These are phyloP conservation scores for Pollicipes pollicipes DNA, from an alignment of 1,140 invertebrate genomes.

Conservation along the genomic window DNA sequence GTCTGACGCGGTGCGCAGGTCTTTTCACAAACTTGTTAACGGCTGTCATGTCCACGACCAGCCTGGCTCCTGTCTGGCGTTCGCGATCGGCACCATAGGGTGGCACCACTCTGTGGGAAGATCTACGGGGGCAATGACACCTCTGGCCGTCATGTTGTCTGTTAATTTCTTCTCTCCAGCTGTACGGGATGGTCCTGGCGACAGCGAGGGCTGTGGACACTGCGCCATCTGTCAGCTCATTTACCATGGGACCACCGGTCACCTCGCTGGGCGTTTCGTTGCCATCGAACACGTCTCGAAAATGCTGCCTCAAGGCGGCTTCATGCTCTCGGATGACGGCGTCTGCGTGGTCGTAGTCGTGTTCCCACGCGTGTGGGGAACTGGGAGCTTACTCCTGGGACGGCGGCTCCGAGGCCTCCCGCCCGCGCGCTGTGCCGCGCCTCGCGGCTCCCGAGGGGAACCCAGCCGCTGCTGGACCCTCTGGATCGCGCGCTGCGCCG, in stretches of 20 bases:
- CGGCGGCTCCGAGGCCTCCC: no score
- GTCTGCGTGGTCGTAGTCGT: background rate
- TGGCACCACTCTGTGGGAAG: constrained; percentile 12
- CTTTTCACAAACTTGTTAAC: constrained; percentile 21
- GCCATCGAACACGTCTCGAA: background rate
- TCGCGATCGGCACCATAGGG: constrained; percentile 13
- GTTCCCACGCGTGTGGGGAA: no score
- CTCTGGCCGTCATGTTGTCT: background rate
- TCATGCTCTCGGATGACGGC: background rate
- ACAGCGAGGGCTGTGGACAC: background rate
- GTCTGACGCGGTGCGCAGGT: constrained; percentile 17
- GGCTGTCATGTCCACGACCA: constrained; percentile 17
- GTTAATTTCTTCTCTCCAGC: constrained; percentile 8
- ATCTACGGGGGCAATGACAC: constrained; percentile 9
- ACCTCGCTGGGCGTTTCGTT: constrained; percentile 3
- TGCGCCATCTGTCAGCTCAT: background rate
- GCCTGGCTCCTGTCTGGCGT: constrained; percentile 8
- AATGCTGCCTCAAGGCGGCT: background rate
- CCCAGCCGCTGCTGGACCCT: no score
- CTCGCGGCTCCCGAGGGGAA: no score
- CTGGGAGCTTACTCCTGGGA: no score
- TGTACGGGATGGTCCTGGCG: constrained; percentile 9
- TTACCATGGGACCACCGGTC: constrained; percentile 7
- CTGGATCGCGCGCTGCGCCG: no score
- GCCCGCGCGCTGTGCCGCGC: no score